Percentiles rank a stretch among this genome's conserved stretches.
These are phyloP conservation scores for Acronicta leporina DNA, from an alignment of 2,888 invertebrate species.

Conservation along the genomic window DNA sequence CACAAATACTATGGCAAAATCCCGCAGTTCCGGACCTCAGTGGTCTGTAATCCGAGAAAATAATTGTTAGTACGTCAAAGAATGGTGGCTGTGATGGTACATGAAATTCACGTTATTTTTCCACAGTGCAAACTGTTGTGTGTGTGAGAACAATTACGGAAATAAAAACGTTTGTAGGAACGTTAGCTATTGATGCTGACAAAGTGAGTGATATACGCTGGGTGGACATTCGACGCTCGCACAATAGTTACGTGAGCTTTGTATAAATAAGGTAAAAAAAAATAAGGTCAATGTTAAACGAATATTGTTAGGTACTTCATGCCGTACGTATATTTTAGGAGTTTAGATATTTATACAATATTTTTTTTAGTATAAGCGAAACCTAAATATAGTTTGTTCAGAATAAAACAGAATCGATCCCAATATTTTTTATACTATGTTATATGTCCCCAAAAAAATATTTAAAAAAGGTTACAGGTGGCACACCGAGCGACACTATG, in stretches of 20 bases:
- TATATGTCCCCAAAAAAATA: too few relatives aligned
- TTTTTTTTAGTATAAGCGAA: too few relatives aligned
- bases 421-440: too few relatives aligned
- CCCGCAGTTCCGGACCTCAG: not conserved
- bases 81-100: conserved; percentile 20
- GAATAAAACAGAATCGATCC: too few relatives aligned
- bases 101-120: conserved; percentile 11
- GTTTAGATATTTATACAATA: too few relatives aligned
- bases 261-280: too few relatives aligned
- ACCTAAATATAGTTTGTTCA: too few relatives aligned
- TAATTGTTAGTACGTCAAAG: conserved; percentile 21
- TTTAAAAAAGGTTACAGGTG: too few relatives aligned
- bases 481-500: too few relatives aligned
- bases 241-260: conserved; percentile 9
- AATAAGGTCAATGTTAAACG: not conserved
- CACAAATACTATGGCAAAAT: not conserved
- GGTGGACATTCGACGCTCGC: conserved; percentile 6
- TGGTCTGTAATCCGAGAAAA: conserved; percentile 30
- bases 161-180: conserved; percentile 38
- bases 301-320: not conserved
- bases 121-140: conserved; percentile 21
- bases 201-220: conserved; percentile 33
- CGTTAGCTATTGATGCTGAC: conserved; percentile 27
- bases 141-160: conserved; percentile 42
- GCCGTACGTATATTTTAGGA: too few relatives aligned